A percentile compares a stretch with the other conserved stretches of the same genome.
phyloP scores from a whole-genome alignment of 2,888 invertebrate species.

The Labia minor region DNA sequence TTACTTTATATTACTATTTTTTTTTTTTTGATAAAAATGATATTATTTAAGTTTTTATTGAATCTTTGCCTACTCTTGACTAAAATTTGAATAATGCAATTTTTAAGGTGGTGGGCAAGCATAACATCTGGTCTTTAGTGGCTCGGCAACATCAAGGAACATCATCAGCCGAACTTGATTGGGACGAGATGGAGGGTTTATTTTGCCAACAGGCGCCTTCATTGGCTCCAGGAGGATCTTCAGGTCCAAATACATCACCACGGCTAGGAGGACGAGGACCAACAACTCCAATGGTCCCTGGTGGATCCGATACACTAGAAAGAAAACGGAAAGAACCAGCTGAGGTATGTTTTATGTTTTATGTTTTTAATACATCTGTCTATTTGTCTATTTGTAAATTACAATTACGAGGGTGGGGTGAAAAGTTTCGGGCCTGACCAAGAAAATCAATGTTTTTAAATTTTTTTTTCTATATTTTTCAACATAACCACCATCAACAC shows the following conservation, averaged over 20 bases:
- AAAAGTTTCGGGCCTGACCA: too few species aligned
- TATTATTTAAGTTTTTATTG: background rate
- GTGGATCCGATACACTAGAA: slow-evolving; percentile 37
- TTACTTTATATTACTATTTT: background rate
- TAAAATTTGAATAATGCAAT: slow-evolving; percentile 16
- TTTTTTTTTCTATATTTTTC: too few species aligned
- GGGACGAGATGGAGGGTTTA: slow-evolving; percentile 86
- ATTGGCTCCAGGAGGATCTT: slow-evolving; percentile 34
- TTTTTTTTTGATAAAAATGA: background rate
- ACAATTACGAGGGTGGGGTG: too few species aligned
- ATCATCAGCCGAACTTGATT: slow-evolving; percentile 76
- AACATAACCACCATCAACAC: too few species aligned
- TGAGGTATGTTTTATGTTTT: slow-evolving; percentile 52
- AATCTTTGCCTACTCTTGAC: background rate
- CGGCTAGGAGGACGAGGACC: slow-evolving; percentile 40
- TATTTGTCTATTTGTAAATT: background rate
- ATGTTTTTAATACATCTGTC: background rate
- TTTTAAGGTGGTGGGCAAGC: slow-evolving; percentile 67
- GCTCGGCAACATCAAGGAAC: slow-evolving; percentile 74
- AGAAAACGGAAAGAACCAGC: slow-evolving; percentile 65
- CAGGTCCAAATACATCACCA: slow-evolving; percentile 43
- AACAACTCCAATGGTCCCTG: slow-evolving; percentile 38
- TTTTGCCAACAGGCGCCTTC: slow-evolving; percentile 76
- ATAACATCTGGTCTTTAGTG: slow-evolving; percentile 87
- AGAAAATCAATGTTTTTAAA: too few species aligned